phyloP scores from a whole-genome alignment of 2,888 invertebrate genomes.

The Hydrotaea diabolus region DNA sequence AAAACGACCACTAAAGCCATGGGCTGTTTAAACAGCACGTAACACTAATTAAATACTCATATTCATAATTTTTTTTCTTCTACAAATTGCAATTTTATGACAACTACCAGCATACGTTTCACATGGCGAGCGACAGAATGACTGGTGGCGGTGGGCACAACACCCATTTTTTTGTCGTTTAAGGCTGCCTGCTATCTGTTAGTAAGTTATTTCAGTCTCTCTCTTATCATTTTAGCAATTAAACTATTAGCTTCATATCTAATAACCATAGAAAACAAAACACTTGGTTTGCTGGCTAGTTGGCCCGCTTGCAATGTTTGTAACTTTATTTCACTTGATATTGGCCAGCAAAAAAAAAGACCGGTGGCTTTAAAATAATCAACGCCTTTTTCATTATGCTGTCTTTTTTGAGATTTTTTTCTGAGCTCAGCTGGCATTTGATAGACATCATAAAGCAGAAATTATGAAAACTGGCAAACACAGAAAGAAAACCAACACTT shows the following conservation, averaged over 20 bases:
- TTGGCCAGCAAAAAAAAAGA: neutral
- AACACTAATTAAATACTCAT: conserved; percentile 21
- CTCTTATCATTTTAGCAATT: conserved; percentile 58
- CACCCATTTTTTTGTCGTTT: neutral
- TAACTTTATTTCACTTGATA: neutral
- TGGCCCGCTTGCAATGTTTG: no score
- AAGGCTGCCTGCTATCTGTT: neutral
- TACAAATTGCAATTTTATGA: conserved; percentile 34
- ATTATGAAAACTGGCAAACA: neutral
- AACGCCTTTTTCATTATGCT: conserved; percentile 30
- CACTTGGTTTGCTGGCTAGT: neutral
- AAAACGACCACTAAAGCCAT: no score
- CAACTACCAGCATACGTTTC: neutral
- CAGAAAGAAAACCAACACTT: no score
- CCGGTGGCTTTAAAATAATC: conserved; percentile 36
- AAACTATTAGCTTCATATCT: conserved; percentile 59
- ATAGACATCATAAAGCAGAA: neutral
- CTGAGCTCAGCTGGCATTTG: neutral
- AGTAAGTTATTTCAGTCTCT: neutral
- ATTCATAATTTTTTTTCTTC: conserved; percentile 4
- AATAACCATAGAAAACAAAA: neutral
- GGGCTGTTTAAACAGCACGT: neutral
- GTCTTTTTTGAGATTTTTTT: neutral
- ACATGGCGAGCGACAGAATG: neutral
- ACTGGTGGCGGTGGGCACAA: neutral